Evolutionary conservation across 1,140 invertebrate species (phyloP).

Genomic region (Zeugodacus cucurbitae): DNA sequence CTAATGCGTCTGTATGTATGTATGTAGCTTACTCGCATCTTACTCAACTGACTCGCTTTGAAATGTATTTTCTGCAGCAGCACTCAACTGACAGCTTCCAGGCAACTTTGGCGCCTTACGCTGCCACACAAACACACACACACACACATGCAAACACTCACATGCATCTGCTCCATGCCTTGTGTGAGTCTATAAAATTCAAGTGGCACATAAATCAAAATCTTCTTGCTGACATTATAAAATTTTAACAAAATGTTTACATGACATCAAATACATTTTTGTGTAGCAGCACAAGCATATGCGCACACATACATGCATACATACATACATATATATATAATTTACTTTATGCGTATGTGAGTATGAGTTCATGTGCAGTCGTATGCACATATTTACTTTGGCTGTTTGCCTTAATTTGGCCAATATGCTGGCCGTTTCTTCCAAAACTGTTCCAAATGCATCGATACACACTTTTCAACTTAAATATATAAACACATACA

Average conservation of each 20-base stretch:
- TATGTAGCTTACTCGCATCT: not conserved
- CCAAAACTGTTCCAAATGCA: not conserved
- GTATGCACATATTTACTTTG: not conserved
- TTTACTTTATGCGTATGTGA: not conserved
- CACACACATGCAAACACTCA: too few relatives aligned
- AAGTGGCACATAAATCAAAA: conserved; percentile 1
- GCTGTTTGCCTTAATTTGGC: not conserved
- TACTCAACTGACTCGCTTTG: not conserved
- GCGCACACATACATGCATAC: too few relatives aligned
- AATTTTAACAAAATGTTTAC: conserved; percentile 33
- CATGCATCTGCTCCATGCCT: too few relatives aligned
- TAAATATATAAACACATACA: not conserved
- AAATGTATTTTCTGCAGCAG: not conserved
- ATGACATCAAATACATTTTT: conserved; percentile 18
- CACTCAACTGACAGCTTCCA: not conserved
- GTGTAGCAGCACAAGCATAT: not conserved
- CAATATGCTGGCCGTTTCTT: not conserved
- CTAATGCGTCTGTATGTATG: not conserved
- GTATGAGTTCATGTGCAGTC: not conserved
- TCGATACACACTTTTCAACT: not conserved
- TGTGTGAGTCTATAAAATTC: not conserved
- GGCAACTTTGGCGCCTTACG: not conserved
- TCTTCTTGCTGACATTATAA: not conserved
- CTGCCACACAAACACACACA: not conserved
- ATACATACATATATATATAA: too few relatives aligned